Evolutionary conservation across 92 coral and sea anemone genomes (phyloP).

Genomic region (Hydrozoanthus gracilis): DNA sequence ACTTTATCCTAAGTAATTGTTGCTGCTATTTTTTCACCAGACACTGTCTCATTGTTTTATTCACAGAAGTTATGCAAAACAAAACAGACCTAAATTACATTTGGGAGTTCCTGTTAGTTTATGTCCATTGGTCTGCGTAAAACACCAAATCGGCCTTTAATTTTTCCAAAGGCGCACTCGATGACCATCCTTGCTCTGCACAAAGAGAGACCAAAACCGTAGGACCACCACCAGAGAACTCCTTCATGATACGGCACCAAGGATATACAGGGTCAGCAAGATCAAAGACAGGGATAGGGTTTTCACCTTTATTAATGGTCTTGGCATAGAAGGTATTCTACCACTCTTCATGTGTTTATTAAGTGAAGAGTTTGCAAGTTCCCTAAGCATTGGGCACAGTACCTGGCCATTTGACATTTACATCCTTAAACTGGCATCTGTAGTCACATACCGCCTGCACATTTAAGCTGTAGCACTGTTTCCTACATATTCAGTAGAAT

Average conservation of each 20-base stretch:
- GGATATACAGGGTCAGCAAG: neutral
- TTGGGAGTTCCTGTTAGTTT: conserved; percentile 53
- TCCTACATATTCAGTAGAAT: neutral
- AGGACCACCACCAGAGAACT: neutral
- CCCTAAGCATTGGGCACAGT: neutral
- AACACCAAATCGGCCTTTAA: conserved; percentile 48
- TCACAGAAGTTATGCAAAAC: conserved; percentile 62
- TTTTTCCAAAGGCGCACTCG: conserved; percentile 47
- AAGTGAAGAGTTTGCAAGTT: neutral
- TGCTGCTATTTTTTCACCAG: conserved; percentile 46
- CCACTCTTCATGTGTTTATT: neutral
- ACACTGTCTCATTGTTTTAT: conserved; percentile 48
- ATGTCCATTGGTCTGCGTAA: conserved; percentile 58
- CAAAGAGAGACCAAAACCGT: neutral
- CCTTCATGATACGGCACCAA: neutral
- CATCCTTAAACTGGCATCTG: neutral
- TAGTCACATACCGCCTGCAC: neutral
- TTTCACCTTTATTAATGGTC: neutral
- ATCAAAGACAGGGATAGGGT: neutral
- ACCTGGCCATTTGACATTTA: neutral
- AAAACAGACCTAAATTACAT: conserved; percentile 65
- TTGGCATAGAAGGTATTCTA: neutral
- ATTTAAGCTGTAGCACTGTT: neutral
- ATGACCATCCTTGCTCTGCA: conserved; percentile 50
- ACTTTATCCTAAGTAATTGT: neutral